phyloP scores from a whole-genome alignment of 2,888 invertebrate species.

The Microchrysa polita region DNA sequence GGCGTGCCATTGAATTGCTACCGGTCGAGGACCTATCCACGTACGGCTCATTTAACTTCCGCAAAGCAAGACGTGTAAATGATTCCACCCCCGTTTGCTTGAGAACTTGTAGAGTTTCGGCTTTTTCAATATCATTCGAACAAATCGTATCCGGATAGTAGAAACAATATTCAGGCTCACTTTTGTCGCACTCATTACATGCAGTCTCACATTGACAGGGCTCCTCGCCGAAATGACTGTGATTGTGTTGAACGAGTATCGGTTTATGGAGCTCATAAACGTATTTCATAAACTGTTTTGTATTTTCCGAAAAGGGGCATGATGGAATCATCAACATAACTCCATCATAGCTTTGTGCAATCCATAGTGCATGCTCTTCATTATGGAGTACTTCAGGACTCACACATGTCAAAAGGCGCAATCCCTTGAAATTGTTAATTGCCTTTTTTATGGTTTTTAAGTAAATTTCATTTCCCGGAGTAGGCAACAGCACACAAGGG shows the following conservation, averaged over 20 bases:
- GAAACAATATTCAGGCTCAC: slow-evolving; percentile 30
- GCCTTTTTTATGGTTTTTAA: slow-evolving; percentile 52
- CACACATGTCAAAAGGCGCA: slow-evolving; percentile 56
- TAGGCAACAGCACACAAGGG: slow-evolving; percentile 56
- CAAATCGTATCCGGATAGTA: slow-evolving; percentile 31
- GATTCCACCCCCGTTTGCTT: not conserved
- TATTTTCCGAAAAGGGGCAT: not conserved
- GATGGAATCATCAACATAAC: slow-evolving; percentile 51
- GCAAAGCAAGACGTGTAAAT: not conserved
- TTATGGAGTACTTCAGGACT: slow-evolving; percentile 55
- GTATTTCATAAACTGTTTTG: slow-evolving; percentile 52
- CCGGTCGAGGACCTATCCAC: slow-evolving; percentile 56
- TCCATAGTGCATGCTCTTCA: slow-evolving; percentile 54
- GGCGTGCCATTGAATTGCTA: slow-evolving; percentile 56
- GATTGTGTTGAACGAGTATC: slow-evolving; percentile 53
- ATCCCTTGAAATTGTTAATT: slow-evolving; percentile 52
- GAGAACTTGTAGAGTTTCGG: slow-evolving; percentile 53
- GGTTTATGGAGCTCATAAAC: slow-evolving; percentile 55
- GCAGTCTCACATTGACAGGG: not conserved
- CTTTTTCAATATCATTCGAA: slow-evolving; percentile 46
- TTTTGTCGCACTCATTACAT: not conserved
- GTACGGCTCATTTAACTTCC: slow-evolving; percentile 15
- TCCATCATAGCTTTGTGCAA: slow-evolving; percentile 57
- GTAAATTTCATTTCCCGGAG: slow-evolving; percentile 53
- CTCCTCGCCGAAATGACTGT: not conserved